phyloP scores from a whole-genome alignment of 2,797 vertebrate genomes.

The Myotis vivesi region DNA sequence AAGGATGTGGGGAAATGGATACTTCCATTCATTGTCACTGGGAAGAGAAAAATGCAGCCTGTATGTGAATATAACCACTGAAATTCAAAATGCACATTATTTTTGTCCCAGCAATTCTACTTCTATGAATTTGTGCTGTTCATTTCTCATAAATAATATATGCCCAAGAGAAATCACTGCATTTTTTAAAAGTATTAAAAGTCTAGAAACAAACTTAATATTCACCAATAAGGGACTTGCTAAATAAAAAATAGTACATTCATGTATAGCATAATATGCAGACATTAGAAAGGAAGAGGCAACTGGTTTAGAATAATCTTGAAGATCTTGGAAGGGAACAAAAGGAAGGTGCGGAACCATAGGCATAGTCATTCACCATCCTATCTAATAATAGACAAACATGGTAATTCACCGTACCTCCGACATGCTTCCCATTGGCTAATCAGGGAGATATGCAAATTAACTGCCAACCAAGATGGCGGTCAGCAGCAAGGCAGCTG shows the following conservation, averaged over 20 bases:
- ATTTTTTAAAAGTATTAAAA: neutral
- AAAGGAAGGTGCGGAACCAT: neutral
- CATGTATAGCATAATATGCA: neutral
- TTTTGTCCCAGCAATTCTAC: neutral
- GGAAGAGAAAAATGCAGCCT: neutral
- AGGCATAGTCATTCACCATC: neutral
- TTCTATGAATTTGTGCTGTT: neutral
- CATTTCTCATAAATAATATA: neutral
- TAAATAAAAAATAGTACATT: neutral
- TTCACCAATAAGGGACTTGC: neutral
- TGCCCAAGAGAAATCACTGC: neutral
- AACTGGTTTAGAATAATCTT: neutral
- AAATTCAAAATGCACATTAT: neutral
- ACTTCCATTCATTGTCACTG: neutral
- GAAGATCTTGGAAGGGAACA: neutral
- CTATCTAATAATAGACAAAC: too few species aligned
- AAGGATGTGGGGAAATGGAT: neutral
- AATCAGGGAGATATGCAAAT: too few species aligned
- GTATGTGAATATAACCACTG: neutral
- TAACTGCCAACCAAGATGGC: too few species aligned
- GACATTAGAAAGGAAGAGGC: neutral
- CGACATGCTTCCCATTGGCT: too few species aligned
- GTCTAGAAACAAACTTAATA: neutral
- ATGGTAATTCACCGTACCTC: too few species aligned
- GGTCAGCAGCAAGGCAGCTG: too few species aligned